Conservation (phyloP, 2,113 vertebrate species). For the Willisornis vidua region DNA sequence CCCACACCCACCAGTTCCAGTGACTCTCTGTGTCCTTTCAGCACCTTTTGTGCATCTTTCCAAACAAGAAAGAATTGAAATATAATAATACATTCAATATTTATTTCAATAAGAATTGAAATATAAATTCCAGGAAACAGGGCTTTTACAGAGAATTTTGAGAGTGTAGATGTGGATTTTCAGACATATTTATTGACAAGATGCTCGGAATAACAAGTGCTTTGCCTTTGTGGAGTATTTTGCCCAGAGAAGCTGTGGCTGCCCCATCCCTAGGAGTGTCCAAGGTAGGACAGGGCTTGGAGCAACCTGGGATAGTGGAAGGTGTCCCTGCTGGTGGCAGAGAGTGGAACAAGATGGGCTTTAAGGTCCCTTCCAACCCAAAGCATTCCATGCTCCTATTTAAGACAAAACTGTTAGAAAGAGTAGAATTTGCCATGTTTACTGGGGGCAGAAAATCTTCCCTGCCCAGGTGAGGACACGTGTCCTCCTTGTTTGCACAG, state of each 20-base stretch:
- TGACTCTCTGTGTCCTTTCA: background rate
- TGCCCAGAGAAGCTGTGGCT: too few relatives aligned
- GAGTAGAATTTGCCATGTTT: background rate
- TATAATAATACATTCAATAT: background rate
- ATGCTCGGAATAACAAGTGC: background rate
- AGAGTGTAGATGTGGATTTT: background rate
- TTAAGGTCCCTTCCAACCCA: too few relatives aligned
- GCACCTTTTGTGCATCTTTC: background rate
- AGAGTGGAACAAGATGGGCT: too few relatives aligned
- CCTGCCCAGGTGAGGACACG: accelerated
- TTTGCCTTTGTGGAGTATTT: background rate
- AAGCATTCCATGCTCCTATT: background rate
- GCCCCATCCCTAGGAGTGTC: background rate
- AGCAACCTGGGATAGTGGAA: too few relatives aligned
- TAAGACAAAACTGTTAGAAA: background rate
- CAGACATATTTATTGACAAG: background rate
- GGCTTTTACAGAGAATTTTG: background rate
- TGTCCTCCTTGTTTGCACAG: accelerated
- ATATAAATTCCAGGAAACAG: background rate
- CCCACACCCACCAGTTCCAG: background rate
- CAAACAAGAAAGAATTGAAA: background rate
- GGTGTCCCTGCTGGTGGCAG: too few relatives aligned
- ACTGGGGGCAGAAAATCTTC: background rate
- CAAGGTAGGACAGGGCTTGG: background rate
- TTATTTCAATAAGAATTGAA: background rate